Evolutionary conservation across 2,113 vertebrate genomes (phyloP).

Genomic region (Hucho hucho): DNA sequence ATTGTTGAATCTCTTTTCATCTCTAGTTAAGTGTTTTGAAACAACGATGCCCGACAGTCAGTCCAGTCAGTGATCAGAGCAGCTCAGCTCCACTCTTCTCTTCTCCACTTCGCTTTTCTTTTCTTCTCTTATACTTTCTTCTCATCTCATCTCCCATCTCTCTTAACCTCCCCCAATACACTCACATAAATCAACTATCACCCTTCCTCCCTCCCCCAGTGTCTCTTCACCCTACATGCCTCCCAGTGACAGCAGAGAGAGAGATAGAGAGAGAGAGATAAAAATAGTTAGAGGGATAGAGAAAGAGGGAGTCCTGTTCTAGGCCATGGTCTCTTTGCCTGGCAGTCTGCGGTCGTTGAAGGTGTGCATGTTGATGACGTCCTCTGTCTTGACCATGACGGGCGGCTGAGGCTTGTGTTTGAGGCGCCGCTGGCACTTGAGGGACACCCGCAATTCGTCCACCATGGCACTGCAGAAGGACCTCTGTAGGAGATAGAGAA

Average conservation of each 20-base stretch:
- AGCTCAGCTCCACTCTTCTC: slow-evolving; percentile 47
- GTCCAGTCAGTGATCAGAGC: slow-evolving; percentile 76
- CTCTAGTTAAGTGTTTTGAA: slow-evolving; percentile 84
- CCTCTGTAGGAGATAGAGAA: slow-evolving; percentile 71
- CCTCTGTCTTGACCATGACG: slow-evolving; percentile 96
- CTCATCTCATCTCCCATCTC: slow-evolving; percentile 44
- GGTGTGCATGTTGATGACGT: slow-evolving; percentile 99
- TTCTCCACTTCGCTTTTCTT: neutral
- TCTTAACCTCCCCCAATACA: neutral
- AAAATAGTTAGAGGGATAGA: neutral
- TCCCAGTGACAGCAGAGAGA: neutral
- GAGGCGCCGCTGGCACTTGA: slow-evolving; percentile 95
- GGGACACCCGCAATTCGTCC: slow-evolving; percentile 93
- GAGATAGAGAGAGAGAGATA: neutral
- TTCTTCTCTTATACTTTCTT: too few relatives aligned
- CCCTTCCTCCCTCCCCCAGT: neutral
- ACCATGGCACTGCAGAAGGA: slow-evolving; percentile 99
- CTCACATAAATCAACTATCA: neutral
- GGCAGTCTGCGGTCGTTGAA: slow-evolving; percentile 99
- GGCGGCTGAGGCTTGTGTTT: slow-evolving; percentile 97
- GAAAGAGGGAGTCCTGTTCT: slow-evolving; percentile 40
- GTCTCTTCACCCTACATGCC: neutral
- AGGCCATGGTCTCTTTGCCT: slow-evolving; percentile 99
- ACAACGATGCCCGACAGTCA: slow-evolving; percentile 83
- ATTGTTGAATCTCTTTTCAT: slow-evolving; percentile 76